These are phyloP conservation scores for Eubasilissa splendida DNA, from an alignment of 2,888 invertebrate genomes.

Conservation along the genomic window DNA sequence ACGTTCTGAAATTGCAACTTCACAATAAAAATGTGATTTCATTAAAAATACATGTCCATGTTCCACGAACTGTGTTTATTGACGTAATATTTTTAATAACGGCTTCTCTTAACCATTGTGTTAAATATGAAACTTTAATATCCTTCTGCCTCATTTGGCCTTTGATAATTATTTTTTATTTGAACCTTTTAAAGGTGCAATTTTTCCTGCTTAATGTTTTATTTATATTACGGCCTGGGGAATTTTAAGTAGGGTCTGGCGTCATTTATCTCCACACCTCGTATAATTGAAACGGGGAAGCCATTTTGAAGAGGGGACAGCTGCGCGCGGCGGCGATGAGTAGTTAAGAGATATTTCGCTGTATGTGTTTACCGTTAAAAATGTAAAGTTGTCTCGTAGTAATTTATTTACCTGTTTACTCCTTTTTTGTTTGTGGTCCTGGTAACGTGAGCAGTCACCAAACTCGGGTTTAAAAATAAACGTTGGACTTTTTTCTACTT, in stretches of 20 bases:
- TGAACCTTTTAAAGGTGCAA: slow-evolving; percentile 40
- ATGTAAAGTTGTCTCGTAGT: background rate
- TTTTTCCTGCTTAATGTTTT: slow-evolving; percentile 49
- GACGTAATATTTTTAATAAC: background rate
- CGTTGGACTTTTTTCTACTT: too few species aligned
- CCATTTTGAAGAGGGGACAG: slow-evolving; percentile 46
- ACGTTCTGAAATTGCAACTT: too few species aligned
- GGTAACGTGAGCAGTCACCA: too few species aligned
- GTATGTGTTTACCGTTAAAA: background rate
- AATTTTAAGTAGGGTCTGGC: slow-evolving; percentile 52
- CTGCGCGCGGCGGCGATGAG: slow-evolving; percentile 42
- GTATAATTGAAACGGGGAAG: slow-evolving; percentile 52
- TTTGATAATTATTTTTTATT: slow-evolving; percentile 34
- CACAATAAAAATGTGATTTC: background rate
- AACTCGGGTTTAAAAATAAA: too few species aligned
- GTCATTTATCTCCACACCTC: slow-evolving; percentile 51
- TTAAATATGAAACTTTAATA: background rate
- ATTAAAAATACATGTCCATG: background rate
- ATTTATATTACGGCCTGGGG: slow-evolving; percentile 41
- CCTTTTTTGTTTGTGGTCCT: too few species aligned
- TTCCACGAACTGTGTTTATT: too few species aligned
- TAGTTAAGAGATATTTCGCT: slow-evolving; percentile 24
- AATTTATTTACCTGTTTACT: too few species aligned
- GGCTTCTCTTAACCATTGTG: background rate
- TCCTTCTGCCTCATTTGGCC: slow-evolving; percentile 4